These are phyloP conservation scores for Glyphotaelius pellucidus DNA, from an alignment of 2,888 invertebrate genomes.

Conservation along the genomic window DNA sequence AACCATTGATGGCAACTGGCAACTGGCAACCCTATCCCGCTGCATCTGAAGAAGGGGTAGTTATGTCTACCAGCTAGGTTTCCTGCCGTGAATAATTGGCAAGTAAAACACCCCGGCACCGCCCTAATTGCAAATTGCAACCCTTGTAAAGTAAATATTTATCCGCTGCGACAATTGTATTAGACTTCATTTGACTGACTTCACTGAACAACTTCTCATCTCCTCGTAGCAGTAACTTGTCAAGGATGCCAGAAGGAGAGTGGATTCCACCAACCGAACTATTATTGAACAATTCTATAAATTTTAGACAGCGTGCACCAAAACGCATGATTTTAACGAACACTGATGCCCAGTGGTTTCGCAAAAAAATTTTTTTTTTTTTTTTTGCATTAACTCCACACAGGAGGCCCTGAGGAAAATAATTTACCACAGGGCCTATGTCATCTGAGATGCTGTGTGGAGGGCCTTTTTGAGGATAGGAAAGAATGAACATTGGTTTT, in stretches of 20 bases:
- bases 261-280: not conserved
- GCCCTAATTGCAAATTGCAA: slow-evolving; percentile 61
- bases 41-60: slow-evolving; percentile 12
- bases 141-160: slow-evolving; percentile 57
- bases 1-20: not conserved
- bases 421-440: too few species aligned
- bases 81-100: slow-evolving; percentile 55
- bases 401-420: too few species aligned
- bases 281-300: not conserved
- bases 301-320: not conserved
- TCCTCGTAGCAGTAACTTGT: not conserved
- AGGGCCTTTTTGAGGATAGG: too few species aligned
- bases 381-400: too few species aligned
- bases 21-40: not conserved
- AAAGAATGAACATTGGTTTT: too few species aligned
- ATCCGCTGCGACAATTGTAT: slow-evolving; percentile 51
- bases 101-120: slow-evolving; percentile 51
- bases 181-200: slow-evolving; percentile 43
- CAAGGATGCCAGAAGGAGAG: not conserved
- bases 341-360: too few species aligned
- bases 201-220: not conserved
- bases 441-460: too few species aligned
- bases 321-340: too few species aligned
- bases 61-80: not conserved
- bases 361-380: too few species aligned